phyloP scores from a whole-genome alignment of 1,140 invertebrate species.

The Musca domestica region DNA sequence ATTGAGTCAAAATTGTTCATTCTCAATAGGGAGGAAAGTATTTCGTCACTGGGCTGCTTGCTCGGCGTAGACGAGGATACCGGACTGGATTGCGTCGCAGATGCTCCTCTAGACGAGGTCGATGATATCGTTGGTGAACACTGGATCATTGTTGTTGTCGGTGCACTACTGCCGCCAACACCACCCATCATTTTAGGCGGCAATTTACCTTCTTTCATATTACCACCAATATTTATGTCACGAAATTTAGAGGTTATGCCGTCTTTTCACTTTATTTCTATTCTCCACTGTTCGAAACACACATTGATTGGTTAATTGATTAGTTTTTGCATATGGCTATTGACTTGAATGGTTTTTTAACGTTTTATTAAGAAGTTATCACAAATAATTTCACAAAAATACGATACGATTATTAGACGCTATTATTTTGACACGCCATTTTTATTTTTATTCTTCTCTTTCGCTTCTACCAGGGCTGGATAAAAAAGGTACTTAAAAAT shows the following conservation, averaged over 20 bases:
- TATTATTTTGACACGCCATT: conserved; percentile 17
- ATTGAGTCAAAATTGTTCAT: conserved; percentile 51
- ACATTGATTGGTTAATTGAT: background rate
- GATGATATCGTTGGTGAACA: background rate
- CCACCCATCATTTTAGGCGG: conserved; percentile 48
- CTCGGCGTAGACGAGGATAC: conserved; percentile 25
- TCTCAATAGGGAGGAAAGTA: conserved; percentile 44
- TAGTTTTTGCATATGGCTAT: conserved; percentile 1
- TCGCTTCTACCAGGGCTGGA: no score
- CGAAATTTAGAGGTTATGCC: conserved; percentile 15
- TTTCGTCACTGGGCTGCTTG: conserved; percentile 48
- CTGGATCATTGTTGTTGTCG: conserved; percentile 1
- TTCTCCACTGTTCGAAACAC: background rate
- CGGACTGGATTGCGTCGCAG: background rate
- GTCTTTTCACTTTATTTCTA: background rate
- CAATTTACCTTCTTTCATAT: conserved; percentile 52
- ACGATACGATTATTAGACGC: conserved; percentile 9
- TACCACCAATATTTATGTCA: conserved; percentile 25
- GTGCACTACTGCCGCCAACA: conserved; percentile 10
- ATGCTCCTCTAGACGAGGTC: background rate
- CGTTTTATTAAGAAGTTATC: conserved; percentile 8
- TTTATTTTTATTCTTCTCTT: conserved; percentile 18
- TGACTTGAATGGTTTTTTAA: conserved; percentile 9
- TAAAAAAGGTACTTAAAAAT: no score
- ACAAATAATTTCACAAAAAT: conserved; percentile 20